A percentile compares a stretch with the other conserved stretches of the same genome.
Evolutionary conservation across 2,113 vertebrate genomes (phyloP).

Genomic region (Coracopsis vasa): DNA sequence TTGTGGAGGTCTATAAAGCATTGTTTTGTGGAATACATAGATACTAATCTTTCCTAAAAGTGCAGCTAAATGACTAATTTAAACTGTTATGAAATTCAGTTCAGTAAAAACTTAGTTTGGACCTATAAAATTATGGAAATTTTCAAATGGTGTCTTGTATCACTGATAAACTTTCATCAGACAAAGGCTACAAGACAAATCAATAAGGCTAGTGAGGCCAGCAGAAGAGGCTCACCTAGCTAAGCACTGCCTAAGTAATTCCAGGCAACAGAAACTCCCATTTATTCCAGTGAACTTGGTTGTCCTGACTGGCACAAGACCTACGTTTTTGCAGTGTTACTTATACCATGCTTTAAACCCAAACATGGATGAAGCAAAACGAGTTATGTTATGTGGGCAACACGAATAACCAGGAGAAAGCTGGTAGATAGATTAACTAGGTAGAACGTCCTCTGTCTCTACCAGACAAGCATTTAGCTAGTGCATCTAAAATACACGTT

Average conservation of each 20-base stretch:
- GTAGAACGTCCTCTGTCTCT: not conserved
- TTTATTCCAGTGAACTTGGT: fast-evolving
- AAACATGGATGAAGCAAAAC: fast-evolving
- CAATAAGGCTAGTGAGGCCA: not conserved
- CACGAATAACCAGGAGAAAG: not conserved
- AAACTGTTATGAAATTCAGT: not conserved
- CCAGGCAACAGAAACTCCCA: not conserved
- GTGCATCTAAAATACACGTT: not conserved
- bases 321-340: not conserved
- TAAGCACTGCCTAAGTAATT: not conserved
- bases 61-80: not conserved
- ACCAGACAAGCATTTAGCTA: not conserved
- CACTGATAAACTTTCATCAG: not conserved
- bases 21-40: not conserved
- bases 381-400: not conserved
- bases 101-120: not conserved
- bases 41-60: not conserved
- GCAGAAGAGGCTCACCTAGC: not conserved
- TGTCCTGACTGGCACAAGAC: not conserved
- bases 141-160: not conserved
- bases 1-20: not conserved
- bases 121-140: not conserved
- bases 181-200: not conserved
- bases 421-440: not conserved
- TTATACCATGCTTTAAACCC: not conserved